phyloP scores from a whole-genome alignment of 2,797 vertebrate genomes.

The Crocidura indochinensis region DNA sequence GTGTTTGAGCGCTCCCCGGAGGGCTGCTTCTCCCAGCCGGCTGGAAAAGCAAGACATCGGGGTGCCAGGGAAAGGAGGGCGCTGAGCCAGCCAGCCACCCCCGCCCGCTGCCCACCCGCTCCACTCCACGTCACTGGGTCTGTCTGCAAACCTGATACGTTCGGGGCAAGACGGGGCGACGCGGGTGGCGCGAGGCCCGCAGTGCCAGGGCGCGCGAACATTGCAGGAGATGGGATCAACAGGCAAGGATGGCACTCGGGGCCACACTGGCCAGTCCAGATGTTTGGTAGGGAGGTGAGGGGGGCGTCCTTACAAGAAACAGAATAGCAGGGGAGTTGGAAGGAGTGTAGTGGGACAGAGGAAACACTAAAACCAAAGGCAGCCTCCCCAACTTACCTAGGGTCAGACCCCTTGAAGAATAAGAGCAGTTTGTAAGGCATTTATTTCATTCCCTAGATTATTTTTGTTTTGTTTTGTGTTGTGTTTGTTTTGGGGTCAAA shows the following conservation, averaged over 20 bases:
- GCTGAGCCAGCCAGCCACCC: conserved; percentile 40
- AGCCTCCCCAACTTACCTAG: conserved; percentile 29
- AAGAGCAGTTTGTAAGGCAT: conserved; percentile 13
- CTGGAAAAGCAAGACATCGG: conserved; percentile 26
- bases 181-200: conserved; percentile 52
- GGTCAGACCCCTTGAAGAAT: conserved; percentile 18
- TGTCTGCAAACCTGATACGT: not conserved
- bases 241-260: conserved; percentile 75
- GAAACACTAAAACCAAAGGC: conserved; percentile 39
- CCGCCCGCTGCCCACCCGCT: conserved; percentile 19
- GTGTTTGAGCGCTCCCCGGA: conserved; percentile 34
- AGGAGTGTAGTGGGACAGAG: conserved; percentile 53
- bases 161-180: not conserved
- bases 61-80: conserved; percentile 32
- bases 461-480: not conserved
- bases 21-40: conserved; percentile 23
- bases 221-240: conserved; percentile 75
- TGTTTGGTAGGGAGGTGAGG: not conserved
- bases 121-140: not conserved
- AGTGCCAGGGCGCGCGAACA: conserved; percentile 18
- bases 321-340: not conserved
- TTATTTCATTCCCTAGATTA: conserved; percentile 71
- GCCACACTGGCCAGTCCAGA: not conserved
- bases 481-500: too few species aligned
- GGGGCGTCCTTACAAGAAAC: not conserved